phyloP scores from a whole-genome alignment of 2,888 invertebrate species.

The Meteorus colon region DNA sequence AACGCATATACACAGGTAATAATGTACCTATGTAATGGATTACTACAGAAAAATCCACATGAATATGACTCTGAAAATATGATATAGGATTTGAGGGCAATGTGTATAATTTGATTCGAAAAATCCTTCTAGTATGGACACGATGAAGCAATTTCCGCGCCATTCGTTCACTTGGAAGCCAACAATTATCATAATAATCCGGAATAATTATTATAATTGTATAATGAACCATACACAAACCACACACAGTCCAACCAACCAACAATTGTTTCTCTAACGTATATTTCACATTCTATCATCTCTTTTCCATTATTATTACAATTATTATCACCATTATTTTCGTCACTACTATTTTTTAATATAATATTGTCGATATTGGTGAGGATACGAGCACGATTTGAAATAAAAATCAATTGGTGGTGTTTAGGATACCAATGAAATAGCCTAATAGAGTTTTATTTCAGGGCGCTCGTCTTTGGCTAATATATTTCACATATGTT shows the following conservation, averaged over 20 bases:
- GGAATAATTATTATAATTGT: background rate
- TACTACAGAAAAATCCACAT: background rate
- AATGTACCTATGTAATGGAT: conserved; percentile 5
- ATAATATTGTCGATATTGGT: no score
- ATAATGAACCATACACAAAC: background rate
- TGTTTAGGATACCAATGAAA: background rate
- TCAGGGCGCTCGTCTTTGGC: conserved; percentile 55
- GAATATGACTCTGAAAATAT: background rate
- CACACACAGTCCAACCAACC: background rate
- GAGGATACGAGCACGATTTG: background rate
- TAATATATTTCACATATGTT: conserved; percentile 56
- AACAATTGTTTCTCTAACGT: background rate
- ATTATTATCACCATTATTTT: no score
- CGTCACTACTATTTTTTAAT: no score
- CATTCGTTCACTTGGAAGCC: conserved; percentile 14
- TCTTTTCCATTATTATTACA: no score
- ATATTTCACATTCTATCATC: no score
- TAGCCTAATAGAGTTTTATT: conserved; percentile 2
- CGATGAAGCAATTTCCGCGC: conserved; percentile 54
- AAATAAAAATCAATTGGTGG: conserved; percentile 5
- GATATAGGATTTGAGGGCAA: conserved; percentile 7
- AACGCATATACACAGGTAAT: background rate
- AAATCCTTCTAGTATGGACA: conserved; percentile 47
- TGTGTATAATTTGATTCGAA: conserved; percentile 54
- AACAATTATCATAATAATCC: conserved; percentile 15